Percentiles rank a stretch among this genome's conserved stretches.
Conservation (phyloP, 2,797 vertebrate species). For the Phalloptychus januarius region DNA sequence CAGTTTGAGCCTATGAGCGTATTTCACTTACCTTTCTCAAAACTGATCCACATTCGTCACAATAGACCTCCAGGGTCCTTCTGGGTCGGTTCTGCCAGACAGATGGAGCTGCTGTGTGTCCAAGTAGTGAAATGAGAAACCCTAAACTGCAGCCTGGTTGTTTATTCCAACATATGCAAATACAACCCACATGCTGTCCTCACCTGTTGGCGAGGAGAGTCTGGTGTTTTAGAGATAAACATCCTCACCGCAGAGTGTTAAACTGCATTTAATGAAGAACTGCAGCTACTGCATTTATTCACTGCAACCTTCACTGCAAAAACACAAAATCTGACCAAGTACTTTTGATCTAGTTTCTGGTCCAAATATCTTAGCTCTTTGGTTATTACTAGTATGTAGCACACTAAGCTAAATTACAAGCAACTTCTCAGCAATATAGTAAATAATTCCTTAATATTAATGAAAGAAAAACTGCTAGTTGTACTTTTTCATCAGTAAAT, state of each 20-base stretch:
- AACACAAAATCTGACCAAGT: too few species aligned
- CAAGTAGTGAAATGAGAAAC: constrained; percentile 53
- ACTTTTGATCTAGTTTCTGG: too few species aligned
- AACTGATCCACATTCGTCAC: constrained; percentile 2
- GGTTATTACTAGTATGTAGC: too few species aligned
- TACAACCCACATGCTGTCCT: constrained; percentile 11
- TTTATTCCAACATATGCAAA: constrained; percentile 63
- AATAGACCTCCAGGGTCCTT: neutral
- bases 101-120: constrained; percentile 10
- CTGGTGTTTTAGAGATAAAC: constrained; percentile 9
- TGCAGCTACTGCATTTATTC: neutral
- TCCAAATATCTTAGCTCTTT: too few species aligned
- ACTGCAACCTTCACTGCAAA: neutral
- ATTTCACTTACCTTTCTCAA: constrained; percentile 14
- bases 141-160: constrained; percentile 27
- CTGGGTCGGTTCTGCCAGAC: constrained; percentile 11
- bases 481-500: too few species aligned
- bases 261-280: constrained; percentile 4
- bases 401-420: too few species aligned
- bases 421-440: too few species aligned
- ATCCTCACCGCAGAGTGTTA: constrained; percentile 6
- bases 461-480: too few species aligned
- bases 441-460: too few species aligned
- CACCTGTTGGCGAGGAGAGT: constrained; percentile 27
- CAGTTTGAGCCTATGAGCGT: neutral